Evolutionary conservation across 2,888 invertebrate species (phyloP).

Genomic region (Linnaemya vulpina): DNA sequence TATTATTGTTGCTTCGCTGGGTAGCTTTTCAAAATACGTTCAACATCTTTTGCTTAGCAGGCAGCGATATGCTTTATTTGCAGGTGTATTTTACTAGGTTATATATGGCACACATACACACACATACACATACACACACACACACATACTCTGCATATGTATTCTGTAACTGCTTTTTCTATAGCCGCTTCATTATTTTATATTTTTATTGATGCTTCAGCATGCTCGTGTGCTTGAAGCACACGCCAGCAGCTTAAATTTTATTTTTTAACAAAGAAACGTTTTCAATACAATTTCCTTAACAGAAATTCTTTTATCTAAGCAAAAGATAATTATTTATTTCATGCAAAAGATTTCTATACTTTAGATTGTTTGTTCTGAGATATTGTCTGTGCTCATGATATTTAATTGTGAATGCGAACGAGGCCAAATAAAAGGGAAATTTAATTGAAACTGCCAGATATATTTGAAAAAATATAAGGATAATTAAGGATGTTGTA

Average conservation of each 20-base stretch:
- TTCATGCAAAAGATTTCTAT: not conserved
- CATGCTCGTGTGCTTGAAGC: not conserved
- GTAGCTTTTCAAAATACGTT: too few relatives aligned
- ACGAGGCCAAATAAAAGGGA: not conserved
- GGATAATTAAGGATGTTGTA: not conserved
- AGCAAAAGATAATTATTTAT: constrained; percentile 8
- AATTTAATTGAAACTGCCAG: not conserved
- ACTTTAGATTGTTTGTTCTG: not conserved
- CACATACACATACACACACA: not conserved
- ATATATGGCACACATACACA: not conserved
- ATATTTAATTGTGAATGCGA: not conserved
- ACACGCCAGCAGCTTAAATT: constrained; percentile 6
- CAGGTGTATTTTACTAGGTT: not conserved
- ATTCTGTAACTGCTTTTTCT: not conserved
- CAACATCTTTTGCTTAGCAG: not conserved
- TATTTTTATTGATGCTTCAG: constrained; percentile 29
- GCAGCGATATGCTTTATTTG: not conserved
- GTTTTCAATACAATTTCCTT: constrained; percentile 16
- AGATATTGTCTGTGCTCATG: not conserved
- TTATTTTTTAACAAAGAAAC: not conserved
- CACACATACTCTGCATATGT: not conserved
- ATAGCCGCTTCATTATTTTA: constrained; percentile 2
- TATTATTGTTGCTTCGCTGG: too few relatives aligned
- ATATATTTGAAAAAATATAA: not conserved
- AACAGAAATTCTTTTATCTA: not conserved